Base-by-base conservation (phyloP, 23 tunicate genomes). In the Corella eumyota region DNA sequence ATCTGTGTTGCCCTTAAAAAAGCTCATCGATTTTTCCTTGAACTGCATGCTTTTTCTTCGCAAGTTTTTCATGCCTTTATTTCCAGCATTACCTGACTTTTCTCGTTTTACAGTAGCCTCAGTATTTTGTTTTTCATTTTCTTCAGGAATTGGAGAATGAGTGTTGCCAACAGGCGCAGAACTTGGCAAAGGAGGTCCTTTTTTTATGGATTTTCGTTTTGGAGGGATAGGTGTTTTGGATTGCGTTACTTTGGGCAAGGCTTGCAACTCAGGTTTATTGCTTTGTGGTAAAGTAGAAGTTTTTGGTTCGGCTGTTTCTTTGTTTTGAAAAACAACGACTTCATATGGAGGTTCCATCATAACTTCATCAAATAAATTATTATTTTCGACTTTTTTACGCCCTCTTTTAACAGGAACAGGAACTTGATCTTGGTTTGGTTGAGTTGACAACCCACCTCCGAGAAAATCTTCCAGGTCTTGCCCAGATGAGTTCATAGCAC, bases 1-100 rank as follows among this genome's bases (percentile, higher is more conserved):
- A n/a, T n/a, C n/a, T n/a, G n/a, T n/a, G n/a, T n/a, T n/a, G n/a
- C 38, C 57, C 40, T 38, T 65, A 32, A 73, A 62, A 5, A 73
- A 4, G 30, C 52, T 62, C 27, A 73, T 22, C 21, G 69, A 62
- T 52, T 63, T 62, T 35, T 73, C 62, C 30, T 65, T 75, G 28
- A 75, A 37, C 7, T 65, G 40, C 19, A 64, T 20, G 38, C 81
- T 52, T 75, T 75, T 75, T 24, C 70, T 52, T 56, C 69, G 70
- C 3, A 75, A 55, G 7, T 65, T 5, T 37, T 75, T 38, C 40
- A 65, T 56, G 4, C 45, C 70, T 34, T 34, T 33, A 25, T 36
- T 35, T 4, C 21, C 5, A 51, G 21, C 5, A 27, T 51, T 51
- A 5, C 27, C 20, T 19, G 22, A 6, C 23, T 61, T 61, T 61